A percentile compares a stretch with the other conserved stretches of the same genome.
Conservation (phyloP, 2,888 invertebrate genomes). For the Zele albiditarsus region DNA sequence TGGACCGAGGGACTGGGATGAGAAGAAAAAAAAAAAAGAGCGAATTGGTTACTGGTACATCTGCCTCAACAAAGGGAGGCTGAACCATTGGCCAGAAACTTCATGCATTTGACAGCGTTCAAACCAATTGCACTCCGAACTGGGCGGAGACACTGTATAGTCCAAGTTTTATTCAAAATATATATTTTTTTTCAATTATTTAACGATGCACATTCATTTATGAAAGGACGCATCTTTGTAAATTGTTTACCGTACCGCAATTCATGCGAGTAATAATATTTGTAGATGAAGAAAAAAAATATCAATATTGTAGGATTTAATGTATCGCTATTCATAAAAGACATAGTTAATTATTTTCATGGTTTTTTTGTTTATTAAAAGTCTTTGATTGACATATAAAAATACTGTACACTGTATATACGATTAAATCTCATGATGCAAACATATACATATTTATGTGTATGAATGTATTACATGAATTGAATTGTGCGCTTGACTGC, state of each 20-base stretch:
- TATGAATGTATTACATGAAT: constrained; percentile 18
- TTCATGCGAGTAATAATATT: background rate
- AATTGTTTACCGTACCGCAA: background rate
- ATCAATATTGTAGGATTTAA: background rate
- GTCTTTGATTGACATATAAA: constrained; percentile 57
- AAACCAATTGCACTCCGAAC: constrained; percentile 11
- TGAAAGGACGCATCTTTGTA: background rate
- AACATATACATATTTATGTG: constrained; percentile 44
- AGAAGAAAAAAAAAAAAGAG: constrained; percentile 3
- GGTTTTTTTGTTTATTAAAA: constrained; percentile 40
- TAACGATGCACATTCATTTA: background rate
- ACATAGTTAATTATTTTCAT: constrained; percentile 33
- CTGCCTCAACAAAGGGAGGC: constrained; percentile 41
- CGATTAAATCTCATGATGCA: constrained; percentile 8
- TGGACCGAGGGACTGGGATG: background rate
- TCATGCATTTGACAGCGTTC: background rate
- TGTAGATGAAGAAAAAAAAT: background rate
- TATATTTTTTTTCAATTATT: background rate
- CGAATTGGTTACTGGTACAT: constrained; percentile 31
- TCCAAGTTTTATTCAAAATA: background rate
- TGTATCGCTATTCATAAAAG: background rate
- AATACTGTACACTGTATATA: constrained; percentile 63
- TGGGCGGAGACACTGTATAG: constrained; percentile 22
- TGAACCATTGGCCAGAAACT: constrained; percentile 48
- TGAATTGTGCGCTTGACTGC: constrained; percentile 39